Evolutionary conservation across 2,797 vertebrate genomes (phyloP).

Genomic region (Carcharodon carcharias): DNA sequence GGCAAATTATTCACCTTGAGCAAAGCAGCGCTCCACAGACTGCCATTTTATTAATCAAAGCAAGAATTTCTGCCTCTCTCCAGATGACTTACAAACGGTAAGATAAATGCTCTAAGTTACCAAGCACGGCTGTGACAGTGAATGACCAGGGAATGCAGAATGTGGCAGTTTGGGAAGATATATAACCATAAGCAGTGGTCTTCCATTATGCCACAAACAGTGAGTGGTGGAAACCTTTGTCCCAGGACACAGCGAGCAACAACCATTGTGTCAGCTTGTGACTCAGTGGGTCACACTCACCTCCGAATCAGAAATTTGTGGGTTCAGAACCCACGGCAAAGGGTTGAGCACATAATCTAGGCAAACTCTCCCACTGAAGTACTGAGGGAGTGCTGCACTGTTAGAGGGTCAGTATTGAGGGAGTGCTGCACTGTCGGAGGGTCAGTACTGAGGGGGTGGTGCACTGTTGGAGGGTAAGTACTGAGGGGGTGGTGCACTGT

Average conservation of each 20-base stretch:
- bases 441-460: background rate
- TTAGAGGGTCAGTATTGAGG: background rate
- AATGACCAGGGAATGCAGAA: background rate
- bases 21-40: background rate
- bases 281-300: too few relatives aligned
- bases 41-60: background rate
- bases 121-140: background rate
- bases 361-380: background rate
- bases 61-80: background rate
- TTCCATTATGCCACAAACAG: background rate
- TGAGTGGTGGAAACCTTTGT: background rate
- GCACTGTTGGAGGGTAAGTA: background rate
- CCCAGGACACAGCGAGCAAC: background rate
- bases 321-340: background rate
- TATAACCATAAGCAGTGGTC: too few relatives aligned
- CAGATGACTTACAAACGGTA: background rate
- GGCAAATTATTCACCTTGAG: background rate
- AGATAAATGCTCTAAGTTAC: background rate
- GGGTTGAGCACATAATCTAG: background rate
- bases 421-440: background rate
- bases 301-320: background rate
- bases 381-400: background rate
- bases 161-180: background rate
- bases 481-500: too few relatives aligned
- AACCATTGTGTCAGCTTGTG: background rate